Evolutionary conservation across 2,113 vertebrate genomes (phyloP).

Genomic region (Egretta garzetta): DNA sequence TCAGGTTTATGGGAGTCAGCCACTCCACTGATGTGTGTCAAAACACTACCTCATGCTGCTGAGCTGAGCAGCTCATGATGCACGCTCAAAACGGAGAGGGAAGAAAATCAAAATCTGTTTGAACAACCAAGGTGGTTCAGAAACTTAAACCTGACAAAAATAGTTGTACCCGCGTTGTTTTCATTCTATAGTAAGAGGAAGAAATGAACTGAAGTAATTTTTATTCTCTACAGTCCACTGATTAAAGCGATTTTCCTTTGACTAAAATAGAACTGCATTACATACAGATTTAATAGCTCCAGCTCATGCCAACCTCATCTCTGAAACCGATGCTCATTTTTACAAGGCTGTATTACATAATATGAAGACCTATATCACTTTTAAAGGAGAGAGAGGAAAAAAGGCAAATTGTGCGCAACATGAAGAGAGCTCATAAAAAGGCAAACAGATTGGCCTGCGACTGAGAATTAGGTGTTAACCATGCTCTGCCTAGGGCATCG

Average conservation of each 20-base stretch:
- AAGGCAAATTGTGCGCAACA: neutral
- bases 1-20: neutral
- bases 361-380: neutral
- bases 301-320: neutral
- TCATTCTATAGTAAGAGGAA: neutral
- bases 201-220: neutral
- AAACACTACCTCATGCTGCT: neutral
- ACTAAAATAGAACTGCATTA: neutral
- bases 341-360: neutral
- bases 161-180: neutral
- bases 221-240: neutral
- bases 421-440: neutral
- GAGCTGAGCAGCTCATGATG: neutral
- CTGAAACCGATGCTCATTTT: neutral
- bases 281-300: neutral
- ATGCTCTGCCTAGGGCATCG: slow-evolving; percentile 22
- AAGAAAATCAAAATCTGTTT: neutral
- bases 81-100: neutral
- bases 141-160: neutral
- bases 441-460: neutral
- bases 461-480: slow-evolving; percentile 47
- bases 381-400: neutral
- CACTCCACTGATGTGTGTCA: neutral
- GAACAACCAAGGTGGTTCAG: neutral
- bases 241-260: neutral